phyloP scores from a whole-genome alignment of 2,113 vertebrate species.

The Orycteropus afer region DNA sequence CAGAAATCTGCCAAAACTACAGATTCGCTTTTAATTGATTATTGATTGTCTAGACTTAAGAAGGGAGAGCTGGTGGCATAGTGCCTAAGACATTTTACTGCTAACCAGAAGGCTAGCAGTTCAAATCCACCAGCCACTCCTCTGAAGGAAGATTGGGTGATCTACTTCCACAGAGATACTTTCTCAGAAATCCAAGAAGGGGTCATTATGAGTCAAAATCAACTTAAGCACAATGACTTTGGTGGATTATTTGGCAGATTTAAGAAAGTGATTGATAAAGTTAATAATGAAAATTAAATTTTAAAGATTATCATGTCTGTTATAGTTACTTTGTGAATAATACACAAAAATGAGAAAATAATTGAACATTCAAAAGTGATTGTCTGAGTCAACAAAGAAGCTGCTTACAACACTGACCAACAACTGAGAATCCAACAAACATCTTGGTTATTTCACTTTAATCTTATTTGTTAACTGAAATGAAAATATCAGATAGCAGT shows the following conservation, averaged over 20 bases:
- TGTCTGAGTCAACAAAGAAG: not conserved
- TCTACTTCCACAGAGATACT: no score
- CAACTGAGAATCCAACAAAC: not conserved
- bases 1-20: not conserved
- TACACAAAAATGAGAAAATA: not conserved
- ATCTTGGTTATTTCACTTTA: not conserved
- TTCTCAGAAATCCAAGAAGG: no score
- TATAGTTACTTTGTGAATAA: not conserved
- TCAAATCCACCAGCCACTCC: no score
- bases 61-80: no score
- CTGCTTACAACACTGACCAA: not conserved
- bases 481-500: constrained; percentile 23
- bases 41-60: constrained; percentile 10
- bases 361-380: constrained; percentile 21
- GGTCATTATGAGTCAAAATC: no score
- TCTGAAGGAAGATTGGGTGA: no score
- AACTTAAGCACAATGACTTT: no score
- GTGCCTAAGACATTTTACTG: no score
- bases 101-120: no score
- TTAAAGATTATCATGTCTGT: not conserved
- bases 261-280: not conserved
- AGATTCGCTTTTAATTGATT: not conserved
- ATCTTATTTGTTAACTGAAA: not conserved
- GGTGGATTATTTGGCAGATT: no score
- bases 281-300: constrained; percentile 13